Evolutionary conservation across 2,113 vertebrate species (phyloP), one percentile per base, ranked within the genome.

Genomic region (Raja brachyura): DNA sequence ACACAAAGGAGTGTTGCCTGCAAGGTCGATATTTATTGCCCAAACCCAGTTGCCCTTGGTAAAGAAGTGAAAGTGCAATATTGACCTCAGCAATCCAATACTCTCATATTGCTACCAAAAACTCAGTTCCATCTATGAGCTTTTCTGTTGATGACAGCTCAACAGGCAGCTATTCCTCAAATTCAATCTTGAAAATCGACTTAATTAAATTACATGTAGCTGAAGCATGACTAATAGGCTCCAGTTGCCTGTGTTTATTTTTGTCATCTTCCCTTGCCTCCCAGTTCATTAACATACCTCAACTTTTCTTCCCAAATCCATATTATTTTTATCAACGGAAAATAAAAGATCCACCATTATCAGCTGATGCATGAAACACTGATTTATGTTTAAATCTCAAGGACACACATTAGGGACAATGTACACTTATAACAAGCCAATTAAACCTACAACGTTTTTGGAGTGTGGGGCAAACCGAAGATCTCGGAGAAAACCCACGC

Each of bases 151-250:
- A 61, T 5, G 13, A 86, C n/a, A 56, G 3, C 11, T 83, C 25
- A 83, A 8, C 56, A 59, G 83, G 28, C 10, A 61, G 83, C 59
- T 86, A 86, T 61, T 61, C 83, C 13, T 28, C 56, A 61, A 63
- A 28, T 63, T 61, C n/a, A 86, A 86, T 63, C 56, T 63, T 86
- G 56, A 86, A n/a, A n/a, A 86, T 86, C 56, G 28, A 61, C 13
- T 31, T 86, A 86, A 86, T 63, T 86, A 63, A 86, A 61, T 86
- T 86, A 31, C 83, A 86, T 61, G 56, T 56, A 63, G 14, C 56
- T 31, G 25, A 63, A 86, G 25, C 61, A n/a, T 61, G 13, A 86
- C 56, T 86, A 63, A 86, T 86, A n/a, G 4, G 56, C 28, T 13
- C 63, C 56, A 86, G 11, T 31, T 63, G 83, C 4, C 25, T 56